Base-by-base conservation (phyloP, 2,888 invertebrate species). In the Sympetrum striolatum region DNA sequence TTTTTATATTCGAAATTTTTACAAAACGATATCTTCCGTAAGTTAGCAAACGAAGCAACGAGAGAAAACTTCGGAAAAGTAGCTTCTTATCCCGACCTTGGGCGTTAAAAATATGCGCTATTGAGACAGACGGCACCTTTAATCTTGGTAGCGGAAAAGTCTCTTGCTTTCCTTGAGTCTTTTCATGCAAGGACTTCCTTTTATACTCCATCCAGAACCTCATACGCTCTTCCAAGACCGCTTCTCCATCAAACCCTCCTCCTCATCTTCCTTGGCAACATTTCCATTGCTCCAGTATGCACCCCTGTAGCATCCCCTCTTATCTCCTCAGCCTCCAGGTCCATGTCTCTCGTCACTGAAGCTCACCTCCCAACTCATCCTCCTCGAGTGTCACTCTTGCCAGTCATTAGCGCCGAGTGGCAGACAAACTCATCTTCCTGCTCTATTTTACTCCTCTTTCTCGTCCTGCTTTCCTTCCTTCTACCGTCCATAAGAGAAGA, bases 351-450 rank as follows among this genome's bases (percentile, higher is more conserved):
- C 86, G 86, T 86, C 86, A 86, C 86, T 37, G 60, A 22, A 58
- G 35, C 58, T 22, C 35, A 53, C 58, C 82, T 58, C 58, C 53
- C 82, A 35, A 31, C 82, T 58, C 18, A 58, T 35, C 31, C 58
- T 58, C 37, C 86, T 86, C 86, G 37, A 64, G 86, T 86, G 86
- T 86, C 86, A 86, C 86, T 86, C 86, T 64, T 39, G 86, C 86
- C 60, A 86, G 86, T 60, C 86, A 86, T 86, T 86, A 86, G 86
- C 64, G 86, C 39, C 86, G 86, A 86, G 60, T 86, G 86, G 58
- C 58, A 86, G 86, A 53, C 86, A 18, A 60, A n/a, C 60, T 35
- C 86, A 60, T 64, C 86, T 86, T 64, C 86, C 86, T 37, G 86
- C 86, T 86, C 86, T 37, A 86, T n/a, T 64, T 86, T n/a, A n/a